Conservation (phyloP, 2,797 vertebrate species). For the Limosa lapponica region DNA sequence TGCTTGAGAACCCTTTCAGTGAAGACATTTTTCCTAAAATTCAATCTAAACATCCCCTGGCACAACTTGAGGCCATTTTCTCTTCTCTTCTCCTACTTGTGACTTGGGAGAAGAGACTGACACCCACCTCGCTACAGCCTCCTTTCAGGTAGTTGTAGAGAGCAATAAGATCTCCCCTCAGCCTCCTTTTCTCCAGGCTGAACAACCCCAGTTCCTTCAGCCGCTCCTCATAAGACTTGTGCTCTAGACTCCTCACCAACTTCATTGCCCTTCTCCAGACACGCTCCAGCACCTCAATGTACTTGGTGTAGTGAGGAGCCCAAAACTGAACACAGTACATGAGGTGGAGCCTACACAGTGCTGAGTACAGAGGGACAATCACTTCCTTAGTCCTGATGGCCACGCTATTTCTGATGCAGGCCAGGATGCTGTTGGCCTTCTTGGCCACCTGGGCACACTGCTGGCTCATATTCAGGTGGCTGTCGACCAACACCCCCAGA, state of each 20-base stretch:
- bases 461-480: fast-evolving
- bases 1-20: fast-evolving
- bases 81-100: background rate
- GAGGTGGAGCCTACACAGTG: background rate
- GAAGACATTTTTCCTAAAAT: background rate
- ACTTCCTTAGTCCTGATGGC: background rate
- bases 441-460: background rate
- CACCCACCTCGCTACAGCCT: fast-evolving
- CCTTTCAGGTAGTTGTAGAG: background rate
- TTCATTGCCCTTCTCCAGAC: fast-evolving
- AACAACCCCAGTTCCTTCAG: background rate
- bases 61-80: background rate
- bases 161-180: fast-evolving
- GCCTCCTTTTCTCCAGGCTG: background rate
- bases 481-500: fast-evolving
- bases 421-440: background rate
- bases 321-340: background rate
- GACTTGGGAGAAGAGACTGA: fast-evolving
- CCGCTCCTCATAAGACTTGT: fast-evolving
- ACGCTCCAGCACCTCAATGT: fast-evolving
- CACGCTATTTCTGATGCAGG: background rate
- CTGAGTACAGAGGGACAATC: fast-evolving
- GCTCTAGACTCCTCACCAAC: background rate
- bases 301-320: background rate
- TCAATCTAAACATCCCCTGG: background rate